Evolutionary conservation across 2,797 vertebrate species (phyloP), one percentile per base, ranked within the genome.

Genomic region (Darevskia mixta): DNA sequence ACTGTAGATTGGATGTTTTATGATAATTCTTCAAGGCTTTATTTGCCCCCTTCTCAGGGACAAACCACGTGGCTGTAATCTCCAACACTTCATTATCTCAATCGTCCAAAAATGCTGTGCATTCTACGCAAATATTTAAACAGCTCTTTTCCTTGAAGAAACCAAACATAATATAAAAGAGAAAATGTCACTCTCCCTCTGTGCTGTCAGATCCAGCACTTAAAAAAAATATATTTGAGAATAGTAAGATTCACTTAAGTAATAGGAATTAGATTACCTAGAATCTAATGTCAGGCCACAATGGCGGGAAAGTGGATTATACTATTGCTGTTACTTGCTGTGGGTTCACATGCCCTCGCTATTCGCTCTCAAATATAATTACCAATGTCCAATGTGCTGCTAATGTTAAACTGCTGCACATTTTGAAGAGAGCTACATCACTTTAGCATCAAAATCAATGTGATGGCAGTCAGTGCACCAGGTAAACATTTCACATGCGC

Each of bases 111-210:
- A 95, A 94, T 93, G 95, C 5, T 89, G 78, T 92, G 88, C 81
- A 95, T 95, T 96, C 93, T 38, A 86, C 79, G 94, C 94, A 95
- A 95, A 95, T 94, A 92, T 92, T 91, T 94, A 91, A 94, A 91
- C 91, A 89, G 79, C 15, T 86, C 90, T 92, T 94, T 95, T 92
- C 93, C 91, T 89, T 91, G 91, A 93, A 86, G 92, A 90, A 94
- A 90, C 66, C 94, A 94, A 94, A 94, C 93, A 83, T 90, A 92
- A 91, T 92, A 92, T 89, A 89, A 94, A 95, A 94, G 71, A 93
- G 91, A 92, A 79, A 72, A 88, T 87, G 81, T 95, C 79, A 86
- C 35, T 93, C 71, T 95, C 49, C 49, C 79, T 76, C 23, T 32
- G 35, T 87, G 90, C 86, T 95, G 91, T 94, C 85, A 93, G 91